Evolutionary conservation across 2,797 vertebrate genomes (phyloP).

Genomic region (Phrynocephalus forsythii): DNA sequence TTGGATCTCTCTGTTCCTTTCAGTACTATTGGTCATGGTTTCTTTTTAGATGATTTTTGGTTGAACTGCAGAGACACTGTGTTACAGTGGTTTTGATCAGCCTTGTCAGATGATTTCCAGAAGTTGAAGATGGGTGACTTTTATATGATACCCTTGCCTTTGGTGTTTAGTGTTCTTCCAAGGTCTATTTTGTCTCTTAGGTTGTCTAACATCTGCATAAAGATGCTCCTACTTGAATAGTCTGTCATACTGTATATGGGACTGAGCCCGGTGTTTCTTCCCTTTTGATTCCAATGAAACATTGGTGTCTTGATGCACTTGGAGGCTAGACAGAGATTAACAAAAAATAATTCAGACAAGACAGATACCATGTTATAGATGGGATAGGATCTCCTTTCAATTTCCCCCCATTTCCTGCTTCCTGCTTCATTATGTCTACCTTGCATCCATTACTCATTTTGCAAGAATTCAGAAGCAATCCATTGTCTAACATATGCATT

Average conservation of each 20-base stretch:
- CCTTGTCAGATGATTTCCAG: neutral
- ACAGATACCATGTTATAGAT: neutral
- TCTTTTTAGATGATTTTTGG: neutral
- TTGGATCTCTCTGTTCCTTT: too few relatives aligned
- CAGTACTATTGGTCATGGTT: neutral
- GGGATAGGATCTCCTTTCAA: too few relatives aligned
- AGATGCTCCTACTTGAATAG: neutral
- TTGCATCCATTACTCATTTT: neutral
- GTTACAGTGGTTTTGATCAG: neutral
- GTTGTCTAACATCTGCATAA: neutral
- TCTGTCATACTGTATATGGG: neutral
- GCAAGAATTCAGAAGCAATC: neutral
- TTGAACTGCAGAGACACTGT: too few relatives aligned
- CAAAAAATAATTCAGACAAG: neutral
- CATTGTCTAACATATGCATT: neutral
- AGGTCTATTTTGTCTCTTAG: neutral
- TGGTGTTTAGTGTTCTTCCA: neutral
- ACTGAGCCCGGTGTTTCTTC: neutral
- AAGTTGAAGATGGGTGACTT: neutral
- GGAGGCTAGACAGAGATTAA: neutral
- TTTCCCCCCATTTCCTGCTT: neutral
- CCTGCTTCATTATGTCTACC: neutral
- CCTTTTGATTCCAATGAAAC: neutral
- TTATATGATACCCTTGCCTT: neutral
- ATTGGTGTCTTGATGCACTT: neutral